Evolutionary conservation across 2,113 vertebrate species (phyloP), one percentile per base, ranked within the genome.

Genomic region (Platycercus adscitus): DNA sequence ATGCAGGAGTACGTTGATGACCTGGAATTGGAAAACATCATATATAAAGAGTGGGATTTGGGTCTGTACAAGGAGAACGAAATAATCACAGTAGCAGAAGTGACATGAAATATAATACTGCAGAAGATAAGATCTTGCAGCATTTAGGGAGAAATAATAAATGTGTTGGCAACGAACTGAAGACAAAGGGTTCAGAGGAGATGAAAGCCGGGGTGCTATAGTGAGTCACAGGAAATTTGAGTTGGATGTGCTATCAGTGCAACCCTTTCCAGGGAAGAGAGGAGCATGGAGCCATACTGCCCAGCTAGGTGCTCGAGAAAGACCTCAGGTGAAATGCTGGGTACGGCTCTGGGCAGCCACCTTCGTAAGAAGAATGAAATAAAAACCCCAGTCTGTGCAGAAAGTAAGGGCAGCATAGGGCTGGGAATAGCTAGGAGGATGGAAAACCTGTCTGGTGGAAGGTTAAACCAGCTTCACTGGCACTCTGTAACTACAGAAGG

Each of bases 71-170:
- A 81, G 55, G 79, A 91, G 52, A 87, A n/a, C 0, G 0, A 76
- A 93, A 28, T 52, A 81, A 91, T 81, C 69, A n/a, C 81, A 52
- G 80, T 56, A 94, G 70, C 61, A 92, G 73, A 72, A 95, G 61
- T 44, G 52, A 35, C 3, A 17, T 79, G 81, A 86, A 72, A 81
- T 23, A 25, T 50, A 68, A 65, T 69, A 47, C 77, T 76, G 26
- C 35, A 56, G 41, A 75, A 86, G 88, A 72, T 82, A 90, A 93
- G 44, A 61, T 86, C 70, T 85, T 3, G 1, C 33, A 12, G 25
- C 56, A 39, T 94, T 91, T 86, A 46, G 49, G 66, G 63, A 75
- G 68, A 88, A 91, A 91, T 80, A 89, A 73, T 33, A 80, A 91
- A 89, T 10, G 14, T 43, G 89, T 93, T 89, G 81, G 69, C 92